Evolutionary conservation across 2,113 vertebrate species (phyloP).

Genomic region (Catagonus wagneri): DNA sequence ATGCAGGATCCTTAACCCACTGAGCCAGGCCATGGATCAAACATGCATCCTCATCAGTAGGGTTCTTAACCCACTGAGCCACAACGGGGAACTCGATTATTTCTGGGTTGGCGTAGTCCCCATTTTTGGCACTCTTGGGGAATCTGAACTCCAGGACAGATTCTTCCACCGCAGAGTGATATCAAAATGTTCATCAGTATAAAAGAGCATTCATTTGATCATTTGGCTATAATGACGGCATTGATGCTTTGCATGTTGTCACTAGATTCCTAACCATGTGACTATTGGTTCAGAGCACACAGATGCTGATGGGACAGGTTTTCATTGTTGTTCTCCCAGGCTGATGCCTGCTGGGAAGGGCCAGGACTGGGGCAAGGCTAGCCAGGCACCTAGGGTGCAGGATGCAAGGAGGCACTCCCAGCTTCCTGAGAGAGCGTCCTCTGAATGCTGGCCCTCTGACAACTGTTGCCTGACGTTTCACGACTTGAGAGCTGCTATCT

Average conservation of each 20-base stretch:
- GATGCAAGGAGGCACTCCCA: background rate
- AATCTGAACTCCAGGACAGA: slow-evolving; percentile 38
- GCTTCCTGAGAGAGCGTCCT: background rate
- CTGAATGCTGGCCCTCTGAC: background rate
- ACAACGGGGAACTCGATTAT: background rate
- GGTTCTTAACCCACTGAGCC: too few species aligned
- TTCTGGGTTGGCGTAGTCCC: background rate
- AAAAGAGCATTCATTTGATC: background rate
- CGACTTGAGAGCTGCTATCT: accelerated
- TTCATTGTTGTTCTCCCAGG: background rate
- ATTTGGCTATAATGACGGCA: background rate
- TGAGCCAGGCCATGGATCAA: too few species aligned
- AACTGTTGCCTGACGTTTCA: background rate
- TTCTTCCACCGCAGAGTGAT: background rate
- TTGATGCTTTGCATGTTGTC: background rate
- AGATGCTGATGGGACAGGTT: background rate
- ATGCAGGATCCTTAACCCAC: too few species aligned
- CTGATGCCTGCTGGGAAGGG: background rate
- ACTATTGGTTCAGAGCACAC: background rate
- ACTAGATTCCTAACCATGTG: background rate
- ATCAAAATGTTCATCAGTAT: background rate
- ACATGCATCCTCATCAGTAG: too few species aligned
- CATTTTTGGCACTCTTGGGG: background rate
- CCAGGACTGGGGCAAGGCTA: background rate
- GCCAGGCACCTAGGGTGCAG: background rate